Percentiles rank a stretch among this genome's conserved stretches.
These are phyloP conservation scores for Phylloscopus whistleri DNA, from an alignment of 2,113 vertebrate genomes.

Conservation along the genomic window DNA sequence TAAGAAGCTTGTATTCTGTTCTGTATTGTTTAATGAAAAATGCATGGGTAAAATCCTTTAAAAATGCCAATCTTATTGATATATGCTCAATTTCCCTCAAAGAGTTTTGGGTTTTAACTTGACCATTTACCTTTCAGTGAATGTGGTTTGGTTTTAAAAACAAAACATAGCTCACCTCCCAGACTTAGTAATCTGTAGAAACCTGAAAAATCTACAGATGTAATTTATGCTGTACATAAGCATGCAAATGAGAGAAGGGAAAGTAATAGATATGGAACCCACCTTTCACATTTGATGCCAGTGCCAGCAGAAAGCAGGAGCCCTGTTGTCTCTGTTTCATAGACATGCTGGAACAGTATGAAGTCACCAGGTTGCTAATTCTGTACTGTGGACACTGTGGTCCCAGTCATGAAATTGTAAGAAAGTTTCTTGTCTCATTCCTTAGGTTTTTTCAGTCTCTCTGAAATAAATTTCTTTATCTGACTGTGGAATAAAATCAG, in stretches of 20 bases:
- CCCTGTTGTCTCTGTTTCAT: fast-evolving
- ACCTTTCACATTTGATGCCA: background rate
- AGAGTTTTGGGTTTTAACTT: background rate
- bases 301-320: background rate
- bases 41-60: background rate
- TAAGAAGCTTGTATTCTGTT: background rate
- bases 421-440: background rate
- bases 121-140: background rate
- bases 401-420: fast-evolving
- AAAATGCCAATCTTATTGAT: background rate
- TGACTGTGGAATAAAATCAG: background rate
- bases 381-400: background rate
- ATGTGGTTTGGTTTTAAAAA: background rate
- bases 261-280: background rate
- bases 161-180: background rate
- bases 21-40: background rate
- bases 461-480: background rate
- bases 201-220: background rate
- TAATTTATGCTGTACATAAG: background rate
- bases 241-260: background rate
- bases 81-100: background rate
- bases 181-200: background rate
- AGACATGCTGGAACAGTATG: fast-evolving
- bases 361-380: fast-evolving
- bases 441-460: background rate